These are phyloP conservation scores for Crotalus helleri DNA, from an alignment of 2,113 vertebrate genomes.

Conservation along the genomic window DNA sequence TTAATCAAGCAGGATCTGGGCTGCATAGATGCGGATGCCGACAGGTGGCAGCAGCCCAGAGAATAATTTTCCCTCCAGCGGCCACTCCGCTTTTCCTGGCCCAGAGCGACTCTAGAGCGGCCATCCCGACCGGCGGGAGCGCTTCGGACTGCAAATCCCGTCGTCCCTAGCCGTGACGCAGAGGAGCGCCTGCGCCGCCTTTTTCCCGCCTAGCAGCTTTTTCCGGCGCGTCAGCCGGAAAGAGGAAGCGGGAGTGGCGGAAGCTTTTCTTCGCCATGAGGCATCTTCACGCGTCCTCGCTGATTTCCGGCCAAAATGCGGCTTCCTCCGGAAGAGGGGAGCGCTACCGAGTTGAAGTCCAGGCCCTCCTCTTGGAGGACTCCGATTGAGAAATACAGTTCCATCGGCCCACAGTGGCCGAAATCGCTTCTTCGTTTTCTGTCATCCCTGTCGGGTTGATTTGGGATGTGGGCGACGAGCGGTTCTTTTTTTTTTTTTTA, in stretches of 20 bases:
- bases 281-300: neutral
- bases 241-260: neutral
- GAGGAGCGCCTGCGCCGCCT: neutral
- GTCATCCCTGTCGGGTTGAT: neutral
- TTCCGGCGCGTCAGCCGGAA: neutral
- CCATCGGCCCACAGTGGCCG: neutral
- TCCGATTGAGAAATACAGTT: neutral
- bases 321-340: neutral
- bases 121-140: neutral
- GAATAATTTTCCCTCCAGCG: neutral
- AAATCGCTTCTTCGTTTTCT: neutral
- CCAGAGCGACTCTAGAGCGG: neutral
- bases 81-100: neutral
- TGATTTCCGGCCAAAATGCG: neutral
- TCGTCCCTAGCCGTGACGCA: neutral
- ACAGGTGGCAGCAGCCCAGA: neutral
- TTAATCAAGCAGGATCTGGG: neutral
- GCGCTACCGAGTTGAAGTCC: neutral
- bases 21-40: neutral
- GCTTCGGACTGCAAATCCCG: neutral
- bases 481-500: too few species aligned
- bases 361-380: neutral
- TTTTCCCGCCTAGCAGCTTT: neutral
- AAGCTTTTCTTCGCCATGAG: neutral
- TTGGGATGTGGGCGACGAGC: neutral